A percentile compares a stretch with the other conserved stretches of the same genome.
phyloP scores from a whole-genome alignment of 2,113 vertebrate species.

The Bos indicus region DNA sequence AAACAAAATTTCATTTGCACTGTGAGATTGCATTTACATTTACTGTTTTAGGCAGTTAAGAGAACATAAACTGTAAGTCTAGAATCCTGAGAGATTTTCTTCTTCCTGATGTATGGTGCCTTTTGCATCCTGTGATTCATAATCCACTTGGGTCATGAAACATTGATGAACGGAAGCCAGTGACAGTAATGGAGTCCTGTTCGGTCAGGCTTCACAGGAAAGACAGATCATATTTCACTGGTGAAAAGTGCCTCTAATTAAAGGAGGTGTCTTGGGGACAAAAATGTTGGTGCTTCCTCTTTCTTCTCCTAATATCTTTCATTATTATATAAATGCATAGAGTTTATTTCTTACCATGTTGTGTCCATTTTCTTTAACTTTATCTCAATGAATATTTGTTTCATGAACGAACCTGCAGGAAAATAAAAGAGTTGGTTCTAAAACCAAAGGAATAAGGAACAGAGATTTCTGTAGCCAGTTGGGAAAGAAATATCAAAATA shows the following conservation, averaged over 20 bases:
- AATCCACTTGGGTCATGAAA: slow-evolving; percentile 34
- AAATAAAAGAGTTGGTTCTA: neutral
- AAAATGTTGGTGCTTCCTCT: slow-evolving; percentile 10
- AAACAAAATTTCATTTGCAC: slow-evolving; percentile 44
- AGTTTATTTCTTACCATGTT: neutral
- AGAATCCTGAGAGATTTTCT: slow-evolving; percentile 9
- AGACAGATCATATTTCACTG: neutral
- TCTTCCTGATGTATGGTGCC: slow-evolving; percentile 18
- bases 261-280: neutral
- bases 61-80: neutral
- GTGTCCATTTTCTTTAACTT: neutral
- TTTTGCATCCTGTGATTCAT: slow-evolving; percentile 52
- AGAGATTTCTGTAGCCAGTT: neutral
- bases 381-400: neutral
- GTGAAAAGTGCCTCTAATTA: neutral
- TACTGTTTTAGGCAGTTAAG: neutral
- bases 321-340: neutral
- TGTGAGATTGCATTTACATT: slow-evolving; percentile 2
- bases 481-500: neutral
- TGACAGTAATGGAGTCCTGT: slow-evolving; percentile 31
- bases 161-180: slow-evolving; percentile 46
- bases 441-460: neutral
- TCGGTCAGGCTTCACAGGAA: slow-evolving; percentile 23
- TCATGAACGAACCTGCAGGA: neutral
- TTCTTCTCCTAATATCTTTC: neutral